These are phyloP conservation scores for Saxicola maurus DNA, from an alignment of 2,797 vertebrate genomes.

Conservation along the genomic window DNA sequence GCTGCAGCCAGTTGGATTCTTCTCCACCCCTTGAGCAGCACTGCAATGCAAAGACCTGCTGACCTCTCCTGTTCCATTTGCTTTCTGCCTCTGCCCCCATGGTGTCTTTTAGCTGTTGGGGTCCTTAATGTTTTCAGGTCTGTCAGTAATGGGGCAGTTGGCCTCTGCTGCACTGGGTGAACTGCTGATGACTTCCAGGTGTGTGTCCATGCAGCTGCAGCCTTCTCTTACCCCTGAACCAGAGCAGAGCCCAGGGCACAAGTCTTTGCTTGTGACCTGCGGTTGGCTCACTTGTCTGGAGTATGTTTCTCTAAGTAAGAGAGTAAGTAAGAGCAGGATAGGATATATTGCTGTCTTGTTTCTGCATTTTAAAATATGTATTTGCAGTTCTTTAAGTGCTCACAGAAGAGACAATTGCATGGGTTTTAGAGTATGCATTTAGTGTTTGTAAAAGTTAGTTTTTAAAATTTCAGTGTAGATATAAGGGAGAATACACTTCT, in stretches of 20 bases:
- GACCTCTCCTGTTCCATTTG: neutral
- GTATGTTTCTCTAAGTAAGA: neutral
- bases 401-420: neutral
- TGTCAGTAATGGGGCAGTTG: neutral
- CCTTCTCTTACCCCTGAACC: neutral
- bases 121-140: neutral
- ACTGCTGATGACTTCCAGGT: neutral
- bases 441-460: neutral
- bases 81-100: neutral
- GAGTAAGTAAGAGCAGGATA: neutral
- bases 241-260: neutral
- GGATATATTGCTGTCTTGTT: neutral
- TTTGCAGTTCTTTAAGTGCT: neutral
- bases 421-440: neutral
- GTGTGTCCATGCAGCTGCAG: neutral
- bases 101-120: neutral
- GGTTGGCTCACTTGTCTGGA: rapidly evolving
- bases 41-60: neutral
- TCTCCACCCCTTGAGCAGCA: neutral
- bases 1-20: neutral
- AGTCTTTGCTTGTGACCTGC: neutral
- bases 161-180: neutral
- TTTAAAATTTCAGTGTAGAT: neutral
- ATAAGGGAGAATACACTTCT: neutral
- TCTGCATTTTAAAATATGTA: neutral